These are phyloP conservation scores for Tetraodon nigroviridis DNA, from an alignment of 2,113 vertebrate species.

Conservation along the genomic window DNA sequence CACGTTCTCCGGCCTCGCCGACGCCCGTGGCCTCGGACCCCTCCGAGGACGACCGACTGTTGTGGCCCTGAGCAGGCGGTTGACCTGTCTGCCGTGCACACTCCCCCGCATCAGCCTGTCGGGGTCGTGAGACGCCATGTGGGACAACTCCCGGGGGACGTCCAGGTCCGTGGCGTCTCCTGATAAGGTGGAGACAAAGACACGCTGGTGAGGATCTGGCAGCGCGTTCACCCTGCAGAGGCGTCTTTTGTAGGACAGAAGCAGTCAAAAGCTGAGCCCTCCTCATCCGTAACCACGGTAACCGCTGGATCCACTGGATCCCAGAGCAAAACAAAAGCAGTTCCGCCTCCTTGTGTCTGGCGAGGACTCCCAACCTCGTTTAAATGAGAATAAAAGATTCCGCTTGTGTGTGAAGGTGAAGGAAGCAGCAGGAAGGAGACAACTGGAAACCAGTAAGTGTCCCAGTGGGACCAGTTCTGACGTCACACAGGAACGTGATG, in stretches of 20 bases:
- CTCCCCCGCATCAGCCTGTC: conserved; percentile 83
- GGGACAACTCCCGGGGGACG: conserved; percentile 87
- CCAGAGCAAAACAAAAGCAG: conserved; percentile 54
- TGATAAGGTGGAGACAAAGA: conserved; percentile 49
- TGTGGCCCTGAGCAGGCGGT: not conserved
- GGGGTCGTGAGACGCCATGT: conserved; percentile 87
- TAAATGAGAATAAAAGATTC: conserved; percentile 46
- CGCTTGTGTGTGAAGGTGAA: conserved; percentile 5
- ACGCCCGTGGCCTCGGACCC: conserved; percentile 9
- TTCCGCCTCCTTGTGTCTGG: conserved; percentile 49
- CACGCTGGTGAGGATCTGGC: not conserved
- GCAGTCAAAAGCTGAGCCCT: conserved; percentile 45
- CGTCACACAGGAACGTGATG: not conserved
- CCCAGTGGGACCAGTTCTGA: too few species aligned
- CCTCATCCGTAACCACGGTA: conserved; percentile 52
- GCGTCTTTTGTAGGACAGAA: conserved; percentile 9
- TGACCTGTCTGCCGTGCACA: conserved; percentile 80
- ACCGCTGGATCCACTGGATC: conserved; percentile 53
- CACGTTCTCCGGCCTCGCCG: too few species aligned
- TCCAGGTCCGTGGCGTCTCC: conserved; percentile 85
- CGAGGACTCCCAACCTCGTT: conserved; percentile 43
- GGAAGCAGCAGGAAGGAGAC: not conserved
- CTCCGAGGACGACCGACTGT: conserved; percentile 30
- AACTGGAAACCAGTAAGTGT: not conserved
- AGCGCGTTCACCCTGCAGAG: conserved; percentile 16